Conservation (phyloP, 2,888 invertebrate genomes). For the Amblyjoppa fuscipennis region DNA sequence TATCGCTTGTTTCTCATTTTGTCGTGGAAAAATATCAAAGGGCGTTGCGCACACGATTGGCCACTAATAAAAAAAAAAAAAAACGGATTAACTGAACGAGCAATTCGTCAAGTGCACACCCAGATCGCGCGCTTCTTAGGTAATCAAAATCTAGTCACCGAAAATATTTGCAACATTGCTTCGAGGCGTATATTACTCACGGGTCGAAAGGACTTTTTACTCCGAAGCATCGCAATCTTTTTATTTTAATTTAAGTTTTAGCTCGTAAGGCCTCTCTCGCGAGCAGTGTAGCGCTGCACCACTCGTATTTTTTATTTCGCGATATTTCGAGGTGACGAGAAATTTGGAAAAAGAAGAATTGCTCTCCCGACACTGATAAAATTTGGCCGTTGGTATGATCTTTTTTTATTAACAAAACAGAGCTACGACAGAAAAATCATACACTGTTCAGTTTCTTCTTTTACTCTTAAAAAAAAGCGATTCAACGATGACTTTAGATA, state of each 20-base stretch:
- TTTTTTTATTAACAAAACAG: neutral
- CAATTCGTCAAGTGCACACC: conserved; percentile 56
- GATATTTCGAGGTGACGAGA: neutral
- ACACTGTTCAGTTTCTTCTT: neutral
- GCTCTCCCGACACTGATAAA: conserved; percentile 2
- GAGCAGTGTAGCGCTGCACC: conserved; percentile 20
- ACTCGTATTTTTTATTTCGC: neutral
- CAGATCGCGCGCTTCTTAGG: conserved; percentile 64
- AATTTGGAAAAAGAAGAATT: neutral
- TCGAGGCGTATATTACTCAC: conserved; percentile 54
- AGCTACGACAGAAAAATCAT: neutral
- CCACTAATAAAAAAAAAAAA: neutral
- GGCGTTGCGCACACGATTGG: conserved; percentile 54
- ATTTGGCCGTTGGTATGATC: conserved; percentile 3
- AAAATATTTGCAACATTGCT: conserved; percentile 47
- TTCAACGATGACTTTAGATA: conserved; percentile 5
- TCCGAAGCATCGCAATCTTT: conserved; percentile 1
- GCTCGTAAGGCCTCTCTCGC: conserved; percentile 22
- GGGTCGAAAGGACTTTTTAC: conserved; percentile 31
- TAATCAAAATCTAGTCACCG: conserved; percentile 72
- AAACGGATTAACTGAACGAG: conserved; percentile 21
- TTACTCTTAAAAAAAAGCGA: conserved; percentile 14
- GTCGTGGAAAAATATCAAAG: conserved; percentile 41
- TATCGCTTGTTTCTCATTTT: conserved; percentile 65
- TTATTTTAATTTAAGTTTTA: conserved; percentile 37